A percentile compares a stretch with the other conserved stretches of the same genome.
Evolutionary conservation across 2,888 invertebrate genomes (phyloP).

Genomic region (Ennomos quercinarius): DNA sequence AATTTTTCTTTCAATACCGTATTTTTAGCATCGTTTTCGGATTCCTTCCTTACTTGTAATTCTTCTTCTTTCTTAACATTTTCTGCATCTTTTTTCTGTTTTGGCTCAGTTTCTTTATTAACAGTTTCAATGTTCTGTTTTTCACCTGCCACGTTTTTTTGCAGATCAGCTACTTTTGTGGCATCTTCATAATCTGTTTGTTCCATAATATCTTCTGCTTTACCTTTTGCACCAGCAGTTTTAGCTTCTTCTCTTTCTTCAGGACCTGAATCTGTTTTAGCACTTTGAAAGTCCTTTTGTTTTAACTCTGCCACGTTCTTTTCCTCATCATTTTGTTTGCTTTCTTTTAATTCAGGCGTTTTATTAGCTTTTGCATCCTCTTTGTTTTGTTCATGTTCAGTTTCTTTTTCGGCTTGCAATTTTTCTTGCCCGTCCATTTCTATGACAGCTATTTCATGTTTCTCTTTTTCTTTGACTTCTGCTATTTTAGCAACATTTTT

Average conservation of each 20-base stretch:
- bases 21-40: slow-evolving; percentile 11
- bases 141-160: slow-evolving; percentile 10
- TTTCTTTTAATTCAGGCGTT: slow-evolving; percentile 8
- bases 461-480: neutral
- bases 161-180: slow-evolving; percentile 4
- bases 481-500: too few species aligned
- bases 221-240: slow-evolving; percentile 5
- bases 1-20: neutral
- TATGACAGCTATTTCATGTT: neutral
- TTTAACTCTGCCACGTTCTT: neutral
- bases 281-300: slow-evolving; percentile 13
- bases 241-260: slow-evolving; percentile 25
- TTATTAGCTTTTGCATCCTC: slow-evolving; percentile 26
- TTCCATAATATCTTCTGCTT: slow-evolving; percentile 8
- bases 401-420: slow-evolving; percentile 1
- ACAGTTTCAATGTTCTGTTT: slow-evolving; percentile 1
- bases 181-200: too few species aligned
- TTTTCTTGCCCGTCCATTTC: neutral
- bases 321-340: slow-evolving; percentile 31
- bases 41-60: slow-evolving; percentile 10
- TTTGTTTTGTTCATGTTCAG: slow-evolving; percentile 25
- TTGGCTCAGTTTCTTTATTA: neutral
- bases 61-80: slow-evolving; percentile 20
- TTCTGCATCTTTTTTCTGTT: slow-evolving; percentile 1
- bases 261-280: slow-evolving; percentile 18